Evolutionary conservation across 1,140 invertebrate species (phyloP), one percentile per base, ranked within the genome.

Genomic region (Drosophila subpulchrella): DNA sequence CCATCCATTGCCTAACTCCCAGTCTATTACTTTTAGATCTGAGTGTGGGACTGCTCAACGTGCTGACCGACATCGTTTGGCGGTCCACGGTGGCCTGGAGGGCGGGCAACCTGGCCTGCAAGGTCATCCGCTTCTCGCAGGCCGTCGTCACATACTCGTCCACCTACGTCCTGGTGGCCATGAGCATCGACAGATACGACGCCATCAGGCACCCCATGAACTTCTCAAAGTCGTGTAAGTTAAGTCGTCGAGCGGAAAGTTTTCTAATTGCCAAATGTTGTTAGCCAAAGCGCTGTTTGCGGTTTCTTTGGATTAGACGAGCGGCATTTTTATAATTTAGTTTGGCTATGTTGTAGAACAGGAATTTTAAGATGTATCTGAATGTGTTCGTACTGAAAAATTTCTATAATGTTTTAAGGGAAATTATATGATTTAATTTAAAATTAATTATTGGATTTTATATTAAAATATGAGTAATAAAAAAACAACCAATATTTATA

Each of bases 201-300:
- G 98, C 98, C 74, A 98, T 99, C 84, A 98, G 97, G 7, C 95
- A 97, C 92, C 98, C 98, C 1, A 97, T 99, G 96, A 98, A 98
- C 93, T 98, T 98, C 93, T 97, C 96, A 24, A 96, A 96, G 90
- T 97, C 97, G 84, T 98, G 97, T 98, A 94, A 97, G 97, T 97
- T 98, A 94, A 97, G 97, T 97, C 32, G 20, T 66, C 32, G 27
- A 8, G 54, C 24, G 32, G 30, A 89, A 86, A 88, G 72, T 86
- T 86, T 83, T 77, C 61, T 89, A 89, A 88, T 88, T 88, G 80
- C 46, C 60, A 89, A 88, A 84, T 50, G 72, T 47, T 75, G 68
- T 73, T 72, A 51, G 66, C 48, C 34, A 65, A 65, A 50, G 44
- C 63, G 60, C 27, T 65, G n/a, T 51, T 57, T 73, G n/a, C 53